A percentile compares a stretch with the other conserved stretches of the same genome.
phyloP scores from a whole-genome alignment of 2,797 vertebrate species.

The Oreonectes daqikongensis region DNA sequence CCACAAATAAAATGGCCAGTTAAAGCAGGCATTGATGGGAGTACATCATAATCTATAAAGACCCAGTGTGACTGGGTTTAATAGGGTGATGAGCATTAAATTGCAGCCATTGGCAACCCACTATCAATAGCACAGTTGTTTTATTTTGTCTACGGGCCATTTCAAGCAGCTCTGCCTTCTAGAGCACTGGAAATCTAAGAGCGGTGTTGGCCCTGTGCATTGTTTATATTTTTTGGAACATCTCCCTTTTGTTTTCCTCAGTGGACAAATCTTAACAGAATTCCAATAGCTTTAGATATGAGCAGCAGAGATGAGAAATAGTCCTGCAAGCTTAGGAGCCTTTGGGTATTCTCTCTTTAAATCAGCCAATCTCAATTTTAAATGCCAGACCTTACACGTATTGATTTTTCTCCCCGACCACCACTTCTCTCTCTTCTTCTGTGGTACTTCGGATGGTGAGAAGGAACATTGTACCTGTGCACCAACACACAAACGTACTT shows the following conservation, averaged over 20 bases:
- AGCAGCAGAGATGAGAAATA: slow-evolving; percentile 64
- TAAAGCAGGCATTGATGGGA: slow-evolving; percentile 9
- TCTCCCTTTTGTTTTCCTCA: slow-evolving; percentile 52
- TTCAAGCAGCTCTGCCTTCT: slow-evolving; percentile 21
- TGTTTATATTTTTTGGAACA: slow-evolving; percentile 27
- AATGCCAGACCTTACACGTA: slow-evolving; percentile 42
- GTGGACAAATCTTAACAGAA: slow-evolving; percentile 38
- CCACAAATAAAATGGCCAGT: neutral
- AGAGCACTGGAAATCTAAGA: neutral
- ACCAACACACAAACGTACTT: neutral
- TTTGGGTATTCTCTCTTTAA: slow-evolving; percentile 52
- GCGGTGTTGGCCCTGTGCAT: neutral
- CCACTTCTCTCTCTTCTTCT: neutral
- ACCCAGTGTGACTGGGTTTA: slow-evolving; percentile 14
- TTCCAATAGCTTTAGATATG: slow-evolving; percentile 52
- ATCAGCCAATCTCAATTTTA: slow-evolving; percentile 46
- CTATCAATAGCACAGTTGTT: slow-evolving; percentile 1
- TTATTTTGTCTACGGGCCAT: slow-evolving; percentile 15
- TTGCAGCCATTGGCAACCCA: slow-evolving; percentile 7
- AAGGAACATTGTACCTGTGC: slow-evolving; percentile 18
- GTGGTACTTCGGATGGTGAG: slow-evolving; percentile 15
- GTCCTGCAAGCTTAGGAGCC: slow-evolving; percentile 46
- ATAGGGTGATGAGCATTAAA: slow-evolving; percentile 3
- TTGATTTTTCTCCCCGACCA: slow-evolving; percentile 31
- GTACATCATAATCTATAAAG: slow-evolving; percentile 8